phyloP scores from a whole-genome alignment of 2,113 vertebrate genomes.

The Plestiodon gilberti region DNA sequence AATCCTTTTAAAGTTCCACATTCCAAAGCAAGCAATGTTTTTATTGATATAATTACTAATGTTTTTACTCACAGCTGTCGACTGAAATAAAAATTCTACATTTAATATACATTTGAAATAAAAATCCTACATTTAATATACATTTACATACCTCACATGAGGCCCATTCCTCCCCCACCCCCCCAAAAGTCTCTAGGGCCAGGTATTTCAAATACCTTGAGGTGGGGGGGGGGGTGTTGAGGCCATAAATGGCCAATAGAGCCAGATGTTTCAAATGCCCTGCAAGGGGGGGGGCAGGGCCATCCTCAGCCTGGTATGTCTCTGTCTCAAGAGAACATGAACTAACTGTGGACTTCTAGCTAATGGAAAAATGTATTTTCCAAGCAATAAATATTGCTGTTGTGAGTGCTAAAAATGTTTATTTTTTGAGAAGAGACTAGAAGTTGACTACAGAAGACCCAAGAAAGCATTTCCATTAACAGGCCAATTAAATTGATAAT shows the following conservation, averaged over 20 bases:
- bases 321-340: no score
- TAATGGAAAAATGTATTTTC: background rate
- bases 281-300: no score
- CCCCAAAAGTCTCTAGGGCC: no score
- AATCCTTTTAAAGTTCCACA: constrained; percentile 15
- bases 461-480: background rate
- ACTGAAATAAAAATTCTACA: background rate
- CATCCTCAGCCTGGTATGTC: no score
- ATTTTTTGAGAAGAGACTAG: background rate
- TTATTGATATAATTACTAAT: no score
- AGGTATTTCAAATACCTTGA: no score
- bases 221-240: no score
- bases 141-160: no score
- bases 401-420: background rate
- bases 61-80: background rate
- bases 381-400: background rate
- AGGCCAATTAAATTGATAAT: background rate
- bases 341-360: background rate
- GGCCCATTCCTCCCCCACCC: no score
- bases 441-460: background rate
- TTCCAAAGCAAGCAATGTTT: constrained; percentile 8
- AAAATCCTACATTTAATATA: background rate
- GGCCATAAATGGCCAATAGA: no score
- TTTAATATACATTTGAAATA: no score
- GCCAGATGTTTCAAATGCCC: no score